phyloP scores from a whole-genome alignment of 2,888 invertebrate species.

The Agrilus mali region DNA sequence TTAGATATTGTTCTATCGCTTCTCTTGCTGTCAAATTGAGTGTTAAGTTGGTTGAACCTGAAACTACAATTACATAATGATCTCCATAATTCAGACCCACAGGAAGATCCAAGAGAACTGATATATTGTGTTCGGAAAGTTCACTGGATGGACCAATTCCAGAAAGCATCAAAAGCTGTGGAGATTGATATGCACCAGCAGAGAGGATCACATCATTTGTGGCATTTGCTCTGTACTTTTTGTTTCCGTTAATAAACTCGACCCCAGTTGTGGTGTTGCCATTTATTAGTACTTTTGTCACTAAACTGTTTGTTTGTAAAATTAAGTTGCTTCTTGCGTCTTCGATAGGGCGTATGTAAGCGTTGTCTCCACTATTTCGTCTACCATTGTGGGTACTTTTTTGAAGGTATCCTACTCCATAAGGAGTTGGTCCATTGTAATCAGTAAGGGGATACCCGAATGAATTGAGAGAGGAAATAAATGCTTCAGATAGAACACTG shows the following conservation, averaged over 20 bases:
- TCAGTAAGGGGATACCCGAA: slow-evolving; percentile 45
- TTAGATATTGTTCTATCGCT: too few species aligned
- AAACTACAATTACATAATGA: slow-evolving; percentile 29
- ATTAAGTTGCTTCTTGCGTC: slow-evolving; percentile 40
- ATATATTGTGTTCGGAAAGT: slow-evolving; percentile 37
- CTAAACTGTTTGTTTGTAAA: slow-evolving; percentile 39
- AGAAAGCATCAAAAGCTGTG: slow-evolving; percentile 50
- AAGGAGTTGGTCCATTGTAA: slow-evolving; percentile 45
- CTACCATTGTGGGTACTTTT: slow-evolving; percentile 46
- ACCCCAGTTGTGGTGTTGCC: slow-evolving; percentile 37
- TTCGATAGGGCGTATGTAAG: slow-evolving; percentile 54
- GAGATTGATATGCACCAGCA: slow-evolving; percentile 47
- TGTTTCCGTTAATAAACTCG: slow-evolving; percentile 37
- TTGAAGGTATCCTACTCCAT: slow-evolving; percentile 49
- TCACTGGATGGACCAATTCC: slow-evolving; percentile 50
- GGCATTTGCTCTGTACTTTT: slow-evolving; percentile 34
- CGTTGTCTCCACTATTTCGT: slow-evolving; percentile 48
- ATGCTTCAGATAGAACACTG: slow-evolving; percentile 38
- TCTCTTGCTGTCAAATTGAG: too few species aligned
- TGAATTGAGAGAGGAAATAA: slow-evolving; percentile 44
- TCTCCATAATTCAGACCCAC: slow-evolving; percentile 66
- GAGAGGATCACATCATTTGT: slow-evolving; percentile 50
- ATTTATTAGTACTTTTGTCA: slow-evolving; percentile 46
- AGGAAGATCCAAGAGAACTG: slow-evolving; percentile 47
- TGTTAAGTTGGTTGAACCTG: too few species aligned